These are phyloP conservation scores for Pygoscelis adeliae DNA, from an alignment of 2,113 vertebrate genomes.

Conservation along the genomic window DNA sequence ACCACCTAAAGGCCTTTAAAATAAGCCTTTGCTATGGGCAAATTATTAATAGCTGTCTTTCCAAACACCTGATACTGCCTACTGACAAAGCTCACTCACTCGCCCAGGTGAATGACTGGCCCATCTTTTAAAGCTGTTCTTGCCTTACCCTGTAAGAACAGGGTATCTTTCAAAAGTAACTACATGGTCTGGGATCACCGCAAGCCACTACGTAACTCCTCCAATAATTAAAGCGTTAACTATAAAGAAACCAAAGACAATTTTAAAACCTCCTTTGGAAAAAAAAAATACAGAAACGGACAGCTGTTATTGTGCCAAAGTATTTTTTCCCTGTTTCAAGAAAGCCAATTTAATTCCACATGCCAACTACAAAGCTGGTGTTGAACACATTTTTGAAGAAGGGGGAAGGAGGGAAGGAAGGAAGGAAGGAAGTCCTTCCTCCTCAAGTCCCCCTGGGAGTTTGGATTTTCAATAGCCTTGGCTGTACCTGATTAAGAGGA, in stretches of 20 bases:
- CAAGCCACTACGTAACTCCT: neutral
- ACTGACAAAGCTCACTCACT: neutral
- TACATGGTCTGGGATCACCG: neutral
- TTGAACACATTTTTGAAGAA: neutral
- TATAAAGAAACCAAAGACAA: neutral
- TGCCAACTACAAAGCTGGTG: neutral
- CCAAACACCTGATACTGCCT: neutral
- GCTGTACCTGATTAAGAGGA: neutral
- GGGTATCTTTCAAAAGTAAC: neutral
- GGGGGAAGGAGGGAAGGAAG: neutral
- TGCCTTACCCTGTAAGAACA: too few relatives aligned
- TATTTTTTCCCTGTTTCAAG: neutral
- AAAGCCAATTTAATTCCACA: neutral
- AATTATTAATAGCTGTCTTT: neutral
- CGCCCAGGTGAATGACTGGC: neutral
- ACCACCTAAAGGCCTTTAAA: neutral
- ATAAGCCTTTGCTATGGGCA: neutral
- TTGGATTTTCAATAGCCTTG: rapidly evolving
- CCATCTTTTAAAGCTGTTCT: neutral
- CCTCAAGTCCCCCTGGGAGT: rapidly evolving
- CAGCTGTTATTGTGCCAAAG: rapidly evolving
- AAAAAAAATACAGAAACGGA: neutral
- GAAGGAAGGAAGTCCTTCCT: neutral
- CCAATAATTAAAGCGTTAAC: neutral
- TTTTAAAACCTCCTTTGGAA: neutral